These are phyloP conservation scores for Blennius ocellaris DNA, from an alignment of 2,113 vertebrate species.

Conservation along the genomic window DNA sequence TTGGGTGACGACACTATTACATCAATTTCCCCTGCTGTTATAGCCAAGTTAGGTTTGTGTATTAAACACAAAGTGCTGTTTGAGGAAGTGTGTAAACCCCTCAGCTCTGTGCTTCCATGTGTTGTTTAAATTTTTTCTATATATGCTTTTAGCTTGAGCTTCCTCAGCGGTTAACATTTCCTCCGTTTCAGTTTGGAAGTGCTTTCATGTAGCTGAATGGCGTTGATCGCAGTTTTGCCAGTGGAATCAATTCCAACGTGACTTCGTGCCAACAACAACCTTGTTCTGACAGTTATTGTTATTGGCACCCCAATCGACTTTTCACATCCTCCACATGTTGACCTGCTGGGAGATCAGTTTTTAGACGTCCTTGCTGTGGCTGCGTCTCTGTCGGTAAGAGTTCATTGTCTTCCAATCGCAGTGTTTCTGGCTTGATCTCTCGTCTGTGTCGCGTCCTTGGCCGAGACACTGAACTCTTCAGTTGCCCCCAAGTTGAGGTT, in stretches of 20 bases:
- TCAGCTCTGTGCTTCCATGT: background rate
- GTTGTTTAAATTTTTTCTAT: background rate
- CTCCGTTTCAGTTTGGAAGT: background rate
- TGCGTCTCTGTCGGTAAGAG: too few species aligned
- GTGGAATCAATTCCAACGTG: background rate
- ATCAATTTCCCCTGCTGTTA: too few species aligned
- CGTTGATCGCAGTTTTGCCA: background rate
- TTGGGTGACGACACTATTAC: too few species aligned
- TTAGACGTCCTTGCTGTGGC: background rate
- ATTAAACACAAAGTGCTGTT: too few species aligned
- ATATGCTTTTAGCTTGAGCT: too few species aligned
- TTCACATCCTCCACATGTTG: background rate
- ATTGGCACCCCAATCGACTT: background rate
- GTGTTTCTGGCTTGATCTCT: too few species aligned
- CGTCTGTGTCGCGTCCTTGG: too few species aligned
- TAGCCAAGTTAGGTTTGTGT: too few species aligned
- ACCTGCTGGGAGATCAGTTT: background rate
- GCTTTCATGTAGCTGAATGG: background rate
- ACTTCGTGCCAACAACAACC: background rate
- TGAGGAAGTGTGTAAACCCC: background rate
- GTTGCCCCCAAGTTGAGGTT: too few species aligned
- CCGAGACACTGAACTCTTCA: too few species aligned
- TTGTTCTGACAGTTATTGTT: background rate
- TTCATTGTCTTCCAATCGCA: too few species aligned
- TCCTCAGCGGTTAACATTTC: background rate